Evolutionary conservation across 2,888 invertebrate species (phyloP).

Genomic region (Dynastes hyllus): DNA sequence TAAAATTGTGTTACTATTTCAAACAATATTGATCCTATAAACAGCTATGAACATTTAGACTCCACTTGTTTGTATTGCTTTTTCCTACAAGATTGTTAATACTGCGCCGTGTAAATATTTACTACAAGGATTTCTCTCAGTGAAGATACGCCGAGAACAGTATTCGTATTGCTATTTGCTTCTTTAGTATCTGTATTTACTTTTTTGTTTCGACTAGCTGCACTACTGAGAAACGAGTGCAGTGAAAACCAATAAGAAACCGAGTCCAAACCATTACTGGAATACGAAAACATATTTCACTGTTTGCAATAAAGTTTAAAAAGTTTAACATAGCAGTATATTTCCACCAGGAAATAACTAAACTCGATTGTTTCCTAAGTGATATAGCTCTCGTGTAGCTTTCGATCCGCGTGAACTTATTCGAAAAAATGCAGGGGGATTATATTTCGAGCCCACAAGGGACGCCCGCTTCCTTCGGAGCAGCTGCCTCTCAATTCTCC

Average conservation of each 20-base stretch:
- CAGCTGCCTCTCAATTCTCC: slow-evolving; percentile 23
- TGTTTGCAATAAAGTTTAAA: slow-evolving; percentile 12
- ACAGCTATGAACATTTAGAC: too few relatives aligned
- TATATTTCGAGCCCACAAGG: slow-evolving; percentile 18
- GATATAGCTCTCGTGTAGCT: neutral
- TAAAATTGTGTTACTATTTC: too few relatives aligned
- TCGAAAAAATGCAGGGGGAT: slow-evolving; percentile 18
- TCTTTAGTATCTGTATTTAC: too few relatives aligned
- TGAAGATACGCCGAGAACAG: too few relatives aligned
- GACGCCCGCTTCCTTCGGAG: slow-evolving; percentile 15
- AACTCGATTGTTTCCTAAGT: slow-evolving; percentile 31
- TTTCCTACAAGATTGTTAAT: too few relatives aligned
- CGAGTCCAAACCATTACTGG: neutral
- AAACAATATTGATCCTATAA: too few relatives aligned
- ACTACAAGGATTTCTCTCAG: too few relatives aligned
- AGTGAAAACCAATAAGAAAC: neutral
- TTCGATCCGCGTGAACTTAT: slow-evolving; percentile 15
- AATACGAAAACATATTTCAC: neutral
- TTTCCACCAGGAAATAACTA: slow-evolving; percentile 25
- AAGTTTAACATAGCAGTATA: slow-evolving; percentile 2
- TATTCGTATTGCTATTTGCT: too few relatives aligned
- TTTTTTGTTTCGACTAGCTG: too few relatives aligned
- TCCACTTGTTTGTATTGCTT: too few relatives aligned
- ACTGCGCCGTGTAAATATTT: too few relatives aligned
- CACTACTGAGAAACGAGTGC: too few relatives aligned